A percentile compares a stretch with the other conserved stretches of the same genome.
Conservation (phyloP, 2,888 invertebrate species). For the Panzeria rudis region DNA sequence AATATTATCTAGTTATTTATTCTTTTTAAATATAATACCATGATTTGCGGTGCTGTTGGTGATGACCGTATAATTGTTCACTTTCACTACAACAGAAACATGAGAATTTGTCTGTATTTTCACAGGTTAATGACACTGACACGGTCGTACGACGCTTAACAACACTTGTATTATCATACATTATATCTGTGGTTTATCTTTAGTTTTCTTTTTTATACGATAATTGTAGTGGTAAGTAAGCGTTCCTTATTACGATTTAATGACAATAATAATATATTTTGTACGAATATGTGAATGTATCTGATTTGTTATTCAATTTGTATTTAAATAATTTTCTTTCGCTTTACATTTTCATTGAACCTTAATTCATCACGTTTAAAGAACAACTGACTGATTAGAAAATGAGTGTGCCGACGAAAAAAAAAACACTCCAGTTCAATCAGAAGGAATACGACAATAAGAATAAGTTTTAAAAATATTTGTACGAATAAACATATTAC, state of each 20-base stretch:
- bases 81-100: conserved; percentile 75
- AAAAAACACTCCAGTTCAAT: conserved; percentile 50
- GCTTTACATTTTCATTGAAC: conserved; percentile 60
- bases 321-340: conserved; percentile 40
- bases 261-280: not conserved
- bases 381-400: conserved; percentile 71
- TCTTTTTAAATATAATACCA: conserved; percentile 52
- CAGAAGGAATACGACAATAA: conserved; percentile 51
- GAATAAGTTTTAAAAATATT: conserved; percentile 39
- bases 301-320: conserved; percentile 6
- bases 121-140: conserved; percentile 72
- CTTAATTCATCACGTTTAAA: conserved; percentile 69
- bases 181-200: conserved; percentile 43
- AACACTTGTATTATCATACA: conserved; percentile 67
- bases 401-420: conserved; percentile 62
- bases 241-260: conserved; percentile 30
- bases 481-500: conserved; percentile 14
- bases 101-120: conserved; percentile 72
- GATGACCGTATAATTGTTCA: conserved; percentile 60
- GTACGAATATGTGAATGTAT: conserved; percentile 7
- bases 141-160: conserved; percentile 60
- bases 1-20: not conserved
- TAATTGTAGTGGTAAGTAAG: conserved; percentile 16
- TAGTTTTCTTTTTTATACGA: not conserved
- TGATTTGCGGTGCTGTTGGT: conserved; percentile 66